Evolutionary conservation across 2,888 invertebrate genomes (phyloP).

Genomic region (Xanthia togata): DNA sequence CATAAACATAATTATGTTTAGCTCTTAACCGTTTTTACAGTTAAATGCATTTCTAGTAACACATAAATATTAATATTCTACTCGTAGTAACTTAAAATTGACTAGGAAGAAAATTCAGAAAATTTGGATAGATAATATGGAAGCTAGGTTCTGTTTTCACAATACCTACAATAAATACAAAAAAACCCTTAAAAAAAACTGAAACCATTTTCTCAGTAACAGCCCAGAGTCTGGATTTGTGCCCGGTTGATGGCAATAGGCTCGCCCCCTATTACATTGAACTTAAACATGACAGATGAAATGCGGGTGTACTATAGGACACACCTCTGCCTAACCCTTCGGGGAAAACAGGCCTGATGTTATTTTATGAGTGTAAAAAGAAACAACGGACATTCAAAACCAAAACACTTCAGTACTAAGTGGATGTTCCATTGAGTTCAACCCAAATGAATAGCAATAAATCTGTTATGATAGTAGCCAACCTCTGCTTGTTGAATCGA

Average conservation of each 20-base stretch:
- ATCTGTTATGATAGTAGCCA: conserved; percentile 74
- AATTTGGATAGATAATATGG: neutral
- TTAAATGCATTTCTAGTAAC: neutral
- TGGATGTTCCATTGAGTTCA: conserved; percentile 69
- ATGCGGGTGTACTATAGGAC: no score
- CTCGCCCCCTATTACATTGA: neutral
- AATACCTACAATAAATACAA: neutral
- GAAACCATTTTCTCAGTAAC: neutral
- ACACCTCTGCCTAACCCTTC: neutral
- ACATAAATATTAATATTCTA: neutral
- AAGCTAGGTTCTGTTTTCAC: neutral
- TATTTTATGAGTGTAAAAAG: neutral
- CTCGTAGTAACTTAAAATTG: neutral
- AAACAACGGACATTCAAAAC: neutral
- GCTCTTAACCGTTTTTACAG: accelerated
- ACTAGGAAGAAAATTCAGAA: neutral
- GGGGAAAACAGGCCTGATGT: neutral
- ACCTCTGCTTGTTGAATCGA: conserved; percentile 69
- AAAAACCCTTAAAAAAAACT: neutral
- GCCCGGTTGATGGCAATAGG: no score
- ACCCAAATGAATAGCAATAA: conserved; percentile 69
- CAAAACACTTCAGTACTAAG: conserved; percentile 57
- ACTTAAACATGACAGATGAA: neutral
- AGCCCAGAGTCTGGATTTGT: no score
- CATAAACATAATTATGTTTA: neutral